phyloP scores from a whole-genome alignment of 2,888 invertebrate genomes.

The Chymomyza caudatula region DNA sequence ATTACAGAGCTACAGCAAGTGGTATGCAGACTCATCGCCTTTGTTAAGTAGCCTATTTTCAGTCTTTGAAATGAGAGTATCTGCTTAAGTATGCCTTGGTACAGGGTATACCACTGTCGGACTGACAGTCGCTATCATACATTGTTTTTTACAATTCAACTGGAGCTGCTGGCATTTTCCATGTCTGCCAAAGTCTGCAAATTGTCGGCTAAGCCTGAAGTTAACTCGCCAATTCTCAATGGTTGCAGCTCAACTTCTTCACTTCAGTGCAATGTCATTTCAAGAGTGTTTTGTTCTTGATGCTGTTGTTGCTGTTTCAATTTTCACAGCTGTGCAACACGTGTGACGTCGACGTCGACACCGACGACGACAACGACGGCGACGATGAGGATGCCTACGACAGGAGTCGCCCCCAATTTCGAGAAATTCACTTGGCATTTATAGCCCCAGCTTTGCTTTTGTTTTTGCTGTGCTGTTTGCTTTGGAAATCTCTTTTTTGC shows the following conservation, averaged over 20 bases:
- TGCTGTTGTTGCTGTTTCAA: slow-evolving; percentile 9
- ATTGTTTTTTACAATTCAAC: background rate
- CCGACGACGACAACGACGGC: background rate
- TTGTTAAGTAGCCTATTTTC: too few species aligned
- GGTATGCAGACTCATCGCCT: too few species aligned
- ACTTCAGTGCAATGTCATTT: background rate
- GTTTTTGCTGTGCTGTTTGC: slow-evolving; percentile 4
- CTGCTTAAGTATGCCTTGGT: too few species aligned
- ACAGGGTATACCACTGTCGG: too few species aligned
- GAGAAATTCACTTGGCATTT: background rate
- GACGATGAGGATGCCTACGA: background rate
- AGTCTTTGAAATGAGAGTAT: too few species aligned
- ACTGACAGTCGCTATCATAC: too few species aligned
- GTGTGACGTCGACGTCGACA: background rate
- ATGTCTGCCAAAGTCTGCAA: background rate
- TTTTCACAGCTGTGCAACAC: slow-evolving; percentile 43
- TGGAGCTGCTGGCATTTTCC: background rate
- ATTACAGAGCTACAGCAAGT: too few species aligned
- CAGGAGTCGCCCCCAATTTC: slow-evolving; percentile 6
- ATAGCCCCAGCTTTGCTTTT: background rate
- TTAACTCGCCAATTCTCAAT: background rate
- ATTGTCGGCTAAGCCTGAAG: background rate
- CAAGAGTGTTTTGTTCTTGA: slow-evolving; percentile 1
- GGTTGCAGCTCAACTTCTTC: background rate
- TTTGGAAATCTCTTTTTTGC: background rate